Evolutionary conservation across 2,113 vertebrate species (phyloP).

Genomic region (Poecilia latipinna): DNA sequence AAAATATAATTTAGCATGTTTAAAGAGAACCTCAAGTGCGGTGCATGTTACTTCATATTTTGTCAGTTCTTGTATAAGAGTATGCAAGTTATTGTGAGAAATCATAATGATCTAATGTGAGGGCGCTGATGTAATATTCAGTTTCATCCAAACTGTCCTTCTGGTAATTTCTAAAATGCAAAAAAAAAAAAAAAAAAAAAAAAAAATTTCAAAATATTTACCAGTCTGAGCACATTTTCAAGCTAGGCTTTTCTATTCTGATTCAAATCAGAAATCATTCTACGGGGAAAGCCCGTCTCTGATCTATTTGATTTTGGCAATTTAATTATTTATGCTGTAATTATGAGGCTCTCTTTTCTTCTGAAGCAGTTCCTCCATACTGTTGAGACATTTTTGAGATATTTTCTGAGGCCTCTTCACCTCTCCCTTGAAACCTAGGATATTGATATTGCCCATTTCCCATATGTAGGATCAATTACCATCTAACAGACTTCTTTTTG

Average conservation of each 20-base stretch:
- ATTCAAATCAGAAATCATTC: conserved; percentile 20
- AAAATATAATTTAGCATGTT: conserved; percentile 26
- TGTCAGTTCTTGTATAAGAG: conserved; percentile 40
- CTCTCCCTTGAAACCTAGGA: conserved; percentile 61
- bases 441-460: conserved; percentile 48
- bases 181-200: background rate
- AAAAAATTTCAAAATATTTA: conserved; percentile 9
- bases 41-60: conserved; percentile 20
- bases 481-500: background rate
- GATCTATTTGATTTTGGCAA: conserved; percentile 37
- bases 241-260: conserved; percentile 5
- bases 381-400: conserved; percentile 38
- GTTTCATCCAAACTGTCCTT: conserved; percentile 19
- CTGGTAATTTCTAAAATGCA: background rate
- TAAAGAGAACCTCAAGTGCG: conserved; percentile 7
- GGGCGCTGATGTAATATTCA: background rate
- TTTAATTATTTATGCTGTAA: conserved; percentile 59
- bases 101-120: background rate
- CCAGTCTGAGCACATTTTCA: conserved; percentile 25
- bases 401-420: conserved; percentile 40
- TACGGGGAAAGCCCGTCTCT: conserved; percentile 33
- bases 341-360: conserved; percentile 42
- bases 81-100: conserved; percentile 22
- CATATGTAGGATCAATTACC: background rate
- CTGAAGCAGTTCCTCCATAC: conserved; percentile 31